Conservation (phyloP, 2,797 vertebrate species). For the Chiroxiphia lanceolata region DNA sequence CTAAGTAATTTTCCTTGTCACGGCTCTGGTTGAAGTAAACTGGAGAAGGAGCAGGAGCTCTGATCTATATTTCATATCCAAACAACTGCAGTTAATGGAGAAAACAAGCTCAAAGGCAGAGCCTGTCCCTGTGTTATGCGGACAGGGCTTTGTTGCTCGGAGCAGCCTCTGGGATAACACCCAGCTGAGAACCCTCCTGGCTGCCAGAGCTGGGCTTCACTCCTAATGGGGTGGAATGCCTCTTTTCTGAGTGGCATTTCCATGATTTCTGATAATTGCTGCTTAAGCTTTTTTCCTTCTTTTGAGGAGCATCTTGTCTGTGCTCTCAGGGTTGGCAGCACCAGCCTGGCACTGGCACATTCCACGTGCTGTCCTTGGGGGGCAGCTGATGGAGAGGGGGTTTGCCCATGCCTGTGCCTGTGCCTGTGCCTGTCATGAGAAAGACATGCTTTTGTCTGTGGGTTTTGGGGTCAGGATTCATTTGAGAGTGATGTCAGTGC, state of each 20-base stretch:
- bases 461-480: not conserved
- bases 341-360: fast-evolving
- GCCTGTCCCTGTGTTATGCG: not conserved
- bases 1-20: slow-evolving; percentile 34
- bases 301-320: not conserved
- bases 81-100: not conserved
- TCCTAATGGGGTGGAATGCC: not conserved
- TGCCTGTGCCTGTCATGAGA: fast-evolving
- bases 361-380: fast-evolving
- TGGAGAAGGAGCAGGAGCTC: not conserved
- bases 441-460: fast-evolving
- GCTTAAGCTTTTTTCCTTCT: not conserved
- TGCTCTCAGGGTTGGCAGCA: fast-evolving
- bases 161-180: not conserved
- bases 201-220: not conserved
- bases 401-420: not conserved
- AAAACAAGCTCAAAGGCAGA: not conserved
- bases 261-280: not conserved
- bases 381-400: not conserved
- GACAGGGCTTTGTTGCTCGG: not conserved
- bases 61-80: not conserved
- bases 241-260: not conserved
- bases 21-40: not conserved
- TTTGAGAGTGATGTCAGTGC: not conserved
- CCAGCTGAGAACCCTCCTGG: not conserved